Evolutionary conservation across 1,140 invertebrate genomes (phyloP).

Genomic region (Ephestia elutella): DNA sequence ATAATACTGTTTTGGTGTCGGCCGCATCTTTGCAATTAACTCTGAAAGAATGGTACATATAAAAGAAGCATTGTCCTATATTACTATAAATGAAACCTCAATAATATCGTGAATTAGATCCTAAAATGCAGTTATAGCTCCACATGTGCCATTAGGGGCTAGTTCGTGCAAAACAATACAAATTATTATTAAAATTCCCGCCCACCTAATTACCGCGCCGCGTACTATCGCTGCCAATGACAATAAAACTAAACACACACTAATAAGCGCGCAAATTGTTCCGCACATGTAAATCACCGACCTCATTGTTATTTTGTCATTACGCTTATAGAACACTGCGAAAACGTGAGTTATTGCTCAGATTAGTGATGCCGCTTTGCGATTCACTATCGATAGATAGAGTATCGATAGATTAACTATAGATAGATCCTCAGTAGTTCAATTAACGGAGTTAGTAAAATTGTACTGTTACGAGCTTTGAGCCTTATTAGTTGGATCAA

Average conservation of each 20-base stretch:
- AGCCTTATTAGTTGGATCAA: too few species aligned
- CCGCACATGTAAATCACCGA: conserved; percentile 24
- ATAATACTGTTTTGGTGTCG: too few species aligned
- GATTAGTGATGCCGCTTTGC: conserved; percentile 11
- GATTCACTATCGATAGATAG: not conserved
- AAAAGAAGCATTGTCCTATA: too few species aligned
- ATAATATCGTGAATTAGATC: too few species aligned
- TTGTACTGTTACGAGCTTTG: too few species aligned
- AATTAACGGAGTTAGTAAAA: too few species aligned
- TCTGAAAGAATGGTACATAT: too few species aligned
- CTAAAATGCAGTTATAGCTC: too few species aligned
- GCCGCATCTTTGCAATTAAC: too few species aligned
- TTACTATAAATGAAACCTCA: too few species aligned
- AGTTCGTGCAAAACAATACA: not conserved
- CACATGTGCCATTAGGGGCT: not conserved
- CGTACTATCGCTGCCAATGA: not conserved
- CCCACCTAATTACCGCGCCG: not conserved
- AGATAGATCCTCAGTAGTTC: too few species aligned
- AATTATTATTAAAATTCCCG: not conserved
- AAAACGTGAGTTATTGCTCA: conserved; percentile 18
- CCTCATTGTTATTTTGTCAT: conserved; percentile 37
- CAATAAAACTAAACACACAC: conserved; percentile 1
- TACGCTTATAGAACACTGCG: conserved; percentile 31
- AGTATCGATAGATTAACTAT: too few species aligned
- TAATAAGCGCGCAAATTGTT: not conserved